phyloP scores from a whole-genome alignment of 2,888 invertebrate genomes.

The Parthenolecanium corni region DNA sequence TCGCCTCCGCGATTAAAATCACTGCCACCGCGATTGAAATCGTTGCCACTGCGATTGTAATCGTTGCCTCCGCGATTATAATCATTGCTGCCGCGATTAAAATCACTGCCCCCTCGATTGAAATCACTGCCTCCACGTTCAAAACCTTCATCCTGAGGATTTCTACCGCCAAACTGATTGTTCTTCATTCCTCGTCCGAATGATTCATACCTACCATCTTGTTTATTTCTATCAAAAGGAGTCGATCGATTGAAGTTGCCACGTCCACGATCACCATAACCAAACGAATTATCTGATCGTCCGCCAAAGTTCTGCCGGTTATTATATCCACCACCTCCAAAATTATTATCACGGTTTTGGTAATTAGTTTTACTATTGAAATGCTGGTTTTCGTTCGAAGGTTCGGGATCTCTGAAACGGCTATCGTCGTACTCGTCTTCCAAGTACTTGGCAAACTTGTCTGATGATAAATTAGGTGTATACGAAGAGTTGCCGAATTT shows the following conservation, averaged over 20 bases:
- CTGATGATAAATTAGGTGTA: constrained; percentile 6
- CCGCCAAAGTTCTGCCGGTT: constrained; percentile 6
- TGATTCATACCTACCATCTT: background rate
- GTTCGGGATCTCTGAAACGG: constrained; percentile 22
- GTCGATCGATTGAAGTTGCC: too few relatives aligned
- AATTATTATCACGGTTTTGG: background rate
- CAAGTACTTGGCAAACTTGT: constrained; percentile 22
- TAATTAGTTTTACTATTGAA: background rate
- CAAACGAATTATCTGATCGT: too few relatives aligned
- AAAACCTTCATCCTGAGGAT: background rate
- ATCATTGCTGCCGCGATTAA: constrained; percentile 2
- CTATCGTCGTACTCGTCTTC: constrained; percentile 29
- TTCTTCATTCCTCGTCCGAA: background rate
- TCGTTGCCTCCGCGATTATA: background rate
- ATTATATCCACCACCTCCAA: background rate
- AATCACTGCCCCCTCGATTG: background rate
- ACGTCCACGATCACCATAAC: background rate
- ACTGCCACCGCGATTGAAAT: background rate
- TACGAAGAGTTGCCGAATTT: background rate
- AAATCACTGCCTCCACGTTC: background rate
- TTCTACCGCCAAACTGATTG: background rate
- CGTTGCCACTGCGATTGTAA: background rate
- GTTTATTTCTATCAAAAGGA: background rate
- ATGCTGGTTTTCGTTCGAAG: background rate
- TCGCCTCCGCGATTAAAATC: background rate